phyloP scores from a whole-genome alignment of 2,113 vertebrate genomes.

The Microcebus jonahi region DNA sequence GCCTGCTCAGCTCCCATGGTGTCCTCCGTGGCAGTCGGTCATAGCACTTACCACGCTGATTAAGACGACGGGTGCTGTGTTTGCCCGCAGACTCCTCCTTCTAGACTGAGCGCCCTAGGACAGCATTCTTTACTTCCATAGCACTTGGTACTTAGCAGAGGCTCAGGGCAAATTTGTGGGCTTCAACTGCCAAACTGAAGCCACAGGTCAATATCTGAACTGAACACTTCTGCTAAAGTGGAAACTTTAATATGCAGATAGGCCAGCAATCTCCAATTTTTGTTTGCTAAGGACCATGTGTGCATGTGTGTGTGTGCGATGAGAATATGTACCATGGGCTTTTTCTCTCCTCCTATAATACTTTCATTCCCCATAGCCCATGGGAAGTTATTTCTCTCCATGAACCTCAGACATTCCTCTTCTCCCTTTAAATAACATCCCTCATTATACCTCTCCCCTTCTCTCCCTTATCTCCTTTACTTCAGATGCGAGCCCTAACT shows the following conservation, averaged over 20 bases:
- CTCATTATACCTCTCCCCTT: not conserved
- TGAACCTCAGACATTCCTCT: not conserved
- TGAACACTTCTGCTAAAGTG: not conserved
- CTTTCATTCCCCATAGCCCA: not conserved
- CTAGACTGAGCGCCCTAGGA: not conserved
- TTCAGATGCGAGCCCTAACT: not conserved
- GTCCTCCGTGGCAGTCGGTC: not conserved
- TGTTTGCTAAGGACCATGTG: not conserved
- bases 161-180: not conserved
- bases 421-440: not conserved
- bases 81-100: not conserved
- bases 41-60: not conserved
- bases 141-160: no score
- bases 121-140: not conserved
- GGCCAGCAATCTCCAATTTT: not conserved
- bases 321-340: fast-evolving
- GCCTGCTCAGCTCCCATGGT: fast-evolving
- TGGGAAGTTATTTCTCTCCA: not conserved
- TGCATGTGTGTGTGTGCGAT: not conserved
- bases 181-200: not conserved
- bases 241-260: not conserved
- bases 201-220: not conserved
- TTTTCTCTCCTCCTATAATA: not conserved
- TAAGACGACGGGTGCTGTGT: no score
- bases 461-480: not conserved